Evolutionary conservation across 2,797 vertebrate species (phyloP), one percentile per base, ranked within the genome.

Genomic region (Pelodytes ibericus): DNA sequence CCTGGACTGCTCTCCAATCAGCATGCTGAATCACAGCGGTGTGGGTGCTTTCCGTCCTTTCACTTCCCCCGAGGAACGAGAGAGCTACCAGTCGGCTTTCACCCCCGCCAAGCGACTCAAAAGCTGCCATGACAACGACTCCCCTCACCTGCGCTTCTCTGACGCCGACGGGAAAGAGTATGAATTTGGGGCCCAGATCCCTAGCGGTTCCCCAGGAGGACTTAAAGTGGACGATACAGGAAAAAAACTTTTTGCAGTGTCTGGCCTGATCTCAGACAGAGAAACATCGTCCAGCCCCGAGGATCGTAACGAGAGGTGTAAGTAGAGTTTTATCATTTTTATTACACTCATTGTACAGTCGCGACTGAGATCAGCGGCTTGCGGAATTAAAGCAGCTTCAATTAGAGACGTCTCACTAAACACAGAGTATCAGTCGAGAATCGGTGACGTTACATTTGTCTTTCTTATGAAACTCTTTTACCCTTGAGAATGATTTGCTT

Each of bases 121-220:
- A 86, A 97, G 96, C 91, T 98, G 96, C 89, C 92, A 97, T 72
- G 97, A 99, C 84, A 93, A 95, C 1, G 98, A 98, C 3, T 98
- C 96, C 0, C 97, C 97, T 70, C 98, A 99, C 87, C 95, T 99
- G 89, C 95, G 98, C 83, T 99, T 98, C 91, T 98, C 98, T 9
- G 98, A 99, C 13, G 95, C 98, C 13, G 98, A 99, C 84, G 97
- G 97, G 80, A 99, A 99, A 95, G 98, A 98, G 87, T 99, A 98
- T 0, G 98, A 99, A 90, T 98, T 97, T 88, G 95, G 94, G 44
- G 81, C 92, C 11, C 97, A 98, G 85, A 94, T 99, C 81, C 94
- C 96, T 71, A 94, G 95, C 29, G 94, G 96, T 83, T 99, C 98
- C 11, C 98, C 98, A 0, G 93, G 95, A 81, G 95, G 95, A 72